Percentiles rank a stretch among this genome's conserved stretches.
These are phyloP conservation scores for Leguminivora glycinivorella DNA, from an alignment of 1,140 invertebrate genomes.

Conservation along the genomic window DNA sequence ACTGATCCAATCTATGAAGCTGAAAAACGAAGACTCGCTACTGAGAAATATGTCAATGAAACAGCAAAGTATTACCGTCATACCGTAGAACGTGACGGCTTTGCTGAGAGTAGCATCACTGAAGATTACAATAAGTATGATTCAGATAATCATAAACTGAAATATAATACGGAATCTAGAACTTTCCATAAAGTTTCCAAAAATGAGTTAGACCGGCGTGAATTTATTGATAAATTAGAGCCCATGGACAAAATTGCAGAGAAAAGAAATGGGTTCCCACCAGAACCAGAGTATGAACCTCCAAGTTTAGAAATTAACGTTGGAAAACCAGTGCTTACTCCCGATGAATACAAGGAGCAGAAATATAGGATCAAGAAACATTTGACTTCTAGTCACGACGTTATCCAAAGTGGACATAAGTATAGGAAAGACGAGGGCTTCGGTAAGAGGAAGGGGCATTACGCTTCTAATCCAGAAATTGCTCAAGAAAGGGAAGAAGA, in stretches of 20 bases:
- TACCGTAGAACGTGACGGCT: slow-evolving; percentile 69
- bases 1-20: slow-evolving; percentile 76
- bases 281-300: slow-evolving; percentile 81
- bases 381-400: slow-evolving; percentile 79
- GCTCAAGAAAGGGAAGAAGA: slow-evolving; percentile 74
- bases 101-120: slow-evolving; percentile 60
- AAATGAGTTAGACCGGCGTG: slow-evolving; percentile 80
- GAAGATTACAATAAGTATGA: slow-evolving; percentile 71
- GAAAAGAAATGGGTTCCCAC: slow-evolving; percentile 66
- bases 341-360: slow-evolving; percentile 78
- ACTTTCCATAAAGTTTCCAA: slow-evolving; percentile 65
- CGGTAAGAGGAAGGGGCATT: slow-evolving; percentile 76
- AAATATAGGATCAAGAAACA: slow-evolving; percentile 74
- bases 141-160: slow-evolving; percentile 59
- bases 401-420: slow-evolving; percentile 66
- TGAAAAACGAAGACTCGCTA: slow-evolving; percentile 74
- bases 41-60: slow-evolving; percentile 78
- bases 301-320: slow-evolving; percentile 82
- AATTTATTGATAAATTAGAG: slow-evolving; percentile 70
- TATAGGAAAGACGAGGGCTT: slow-evolving; percentile 75
- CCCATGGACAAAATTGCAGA: slow-evolving; percentile 52
- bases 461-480: slow-evolving; percentile 80
- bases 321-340: slow-evolving; percentile 80
- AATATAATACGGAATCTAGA: slow-evolving; percentile 66
- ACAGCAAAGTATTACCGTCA: slow-evolving; percentile 76